Conservation (phyloP, 2,888 invertebrate genomes). For the Seira sanloemensis region DNA sequence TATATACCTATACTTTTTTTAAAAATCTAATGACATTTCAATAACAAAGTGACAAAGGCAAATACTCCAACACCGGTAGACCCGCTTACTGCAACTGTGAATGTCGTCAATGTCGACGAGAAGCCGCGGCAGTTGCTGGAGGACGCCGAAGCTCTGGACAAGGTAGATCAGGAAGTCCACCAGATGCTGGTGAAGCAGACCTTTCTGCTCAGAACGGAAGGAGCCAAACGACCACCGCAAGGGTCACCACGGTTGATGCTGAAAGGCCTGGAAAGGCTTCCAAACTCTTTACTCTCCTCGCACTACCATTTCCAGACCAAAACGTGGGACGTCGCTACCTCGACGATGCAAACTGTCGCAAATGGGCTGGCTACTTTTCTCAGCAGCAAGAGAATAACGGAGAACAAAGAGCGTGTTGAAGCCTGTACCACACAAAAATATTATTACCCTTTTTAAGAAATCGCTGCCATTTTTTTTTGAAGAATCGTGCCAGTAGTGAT, state of each 20-base stretch:
- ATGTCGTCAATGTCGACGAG: conserved; percentile 53
- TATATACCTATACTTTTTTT: no score
- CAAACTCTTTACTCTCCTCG: conserved; percentile 87
- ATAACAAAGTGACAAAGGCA: conserved; percentile 49
- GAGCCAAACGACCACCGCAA: conserved; percentile 28
- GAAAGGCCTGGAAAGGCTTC: conserved; percentile 63
- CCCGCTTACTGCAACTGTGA: conserved; percentile 49
- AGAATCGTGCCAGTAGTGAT: conserved; percentile 41
- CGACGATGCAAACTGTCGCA: conserved; percentile 85
- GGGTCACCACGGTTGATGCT: conserved; percentile 50
- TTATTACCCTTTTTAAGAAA: background rate
- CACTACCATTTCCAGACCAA: conserved; percentile 94
- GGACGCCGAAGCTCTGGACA: background rate
- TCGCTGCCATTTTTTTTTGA: conserved; percentile 33
- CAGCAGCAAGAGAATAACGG: conserved; percentile 80
- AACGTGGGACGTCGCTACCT: conserved; percentile 90
- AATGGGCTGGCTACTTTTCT: conserved; percentile 91
- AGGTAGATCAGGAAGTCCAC: background rate
- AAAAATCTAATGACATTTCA: no score
- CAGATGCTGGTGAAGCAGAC: background rate
- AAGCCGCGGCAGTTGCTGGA: background rate
- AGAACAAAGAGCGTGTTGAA: conserved; percentile 38
- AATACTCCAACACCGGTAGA: conserved; percentile 44
- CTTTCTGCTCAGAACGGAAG: background rate
- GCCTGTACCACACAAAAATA: background rate